Evolutionary conservation across 1,140 invertebrate genomes (phyloP), one percentile per base, ranked within the genome.

Genomic region (Asobara japonica): DNA sequence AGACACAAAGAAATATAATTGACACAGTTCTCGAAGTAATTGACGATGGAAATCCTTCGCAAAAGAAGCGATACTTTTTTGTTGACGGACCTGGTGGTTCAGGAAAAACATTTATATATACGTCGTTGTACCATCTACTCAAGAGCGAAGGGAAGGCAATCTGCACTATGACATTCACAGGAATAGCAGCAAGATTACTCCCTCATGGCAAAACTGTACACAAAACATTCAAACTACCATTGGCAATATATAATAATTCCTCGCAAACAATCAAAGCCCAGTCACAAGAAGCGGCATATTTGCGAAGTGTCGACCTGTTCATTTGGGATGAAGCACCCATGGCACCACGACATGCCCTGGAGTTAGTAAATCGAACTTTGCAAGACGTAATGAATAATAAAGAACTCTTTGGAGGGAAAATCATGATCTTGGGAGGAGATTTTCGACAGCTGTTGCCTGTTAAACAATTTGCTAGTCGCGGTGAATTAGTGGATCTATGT

Each of bases 211-310:
- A 33, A 38, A 69, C 67, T 1, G 67, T 69, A 10, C 67, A 69
- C 33, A 68, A 68, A 31, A 56, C 27, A 30, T 68, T 76, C 60
- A 67, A 71, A n/a, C 64, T 72, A 62, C 75, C 75, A 71, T 72
- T 79, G 31, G 41, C 64, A 45, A 13, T 80, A 18, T 69, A 31
- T 13, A 16, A 69, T 41, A 74, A 76, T 67, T 77, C 79, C 1
- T 48, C 69, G 4, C 71, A 72, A n/a, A 79, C 62, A 33, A 74
- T 78, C 29, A 75, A 75, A 84, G 36, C 86, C 83, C 68, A 84
- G 22, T 75, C 76, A 22, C 56, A 66, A 62, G 8, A 73, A 69
- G 74, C 30, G 11, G 20, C 62, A 33, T 56, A n/a, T n/a, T n/a
- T n/a, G n/a, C n/a, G n/a, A n/a, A n/a, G n/a, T n/a, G n/a, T n/a